Evolutionary conservation across 2,113 vertebrate species (phyloP).

Genomic region (Neodontobutis hainanensis): DNA sequence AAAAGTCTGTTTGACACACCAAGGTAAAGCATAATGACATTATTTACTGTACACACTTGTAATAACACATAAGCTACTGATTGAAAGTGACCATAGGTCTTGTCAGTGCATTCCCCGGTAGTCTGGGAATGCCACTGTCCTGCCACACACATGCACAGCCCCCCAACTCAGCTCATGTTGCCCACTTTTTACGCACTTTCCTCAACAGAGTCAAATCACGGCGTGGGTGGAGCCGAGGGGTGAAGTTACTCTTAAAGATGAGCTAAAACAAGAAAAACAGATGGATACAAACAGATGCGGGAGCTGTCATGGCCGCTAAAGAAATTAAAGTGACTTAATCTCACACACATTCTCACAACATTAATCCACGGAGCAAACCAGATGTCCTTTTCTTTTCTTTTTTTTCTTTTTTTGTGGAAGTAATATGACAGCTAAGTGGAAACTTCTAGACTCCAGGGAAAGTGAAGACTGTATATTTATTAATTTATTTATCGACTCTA

Average conservation of each 20-base stretch:
- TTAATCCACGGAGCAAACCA: slow-evolving; percentile 61
- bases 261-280: slow-evolving; percentile 61
- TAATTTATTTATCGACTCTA: slow-evolving; percentile 6
- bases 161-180: background rate
- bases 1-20: too few relatives aligned
- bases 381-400: slow-evolving; percentile 38
- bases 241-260: slow-evolving; percentile 41
- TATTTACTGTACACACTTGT: background rate
- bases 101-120: background rate
- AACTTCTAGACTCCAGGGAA: slow-evolving; percentile 55
- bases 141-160: too few relatives aligned
- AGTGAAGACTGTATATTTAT: slow-evolving; percentile 19
- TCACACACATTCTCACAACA: slow-evolving; percentile 51
- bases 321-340: slow-evolving; percentile 67
- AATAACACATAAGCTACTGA: background rate
- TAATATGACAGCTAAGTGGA: slow-evolving; percentile 25
- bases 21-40: too few relatives aligned
- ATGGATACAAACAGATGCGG: slow-evolving; percentile 71
- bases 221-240: background rate
- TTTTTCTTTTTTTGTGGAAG: slow-evolving; percentile 25
- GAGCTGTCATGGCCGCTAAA: slow-evolving; percentile 63
- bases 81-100: background rate
- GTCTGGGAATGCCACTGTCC: slow-evolving; percentile 3
- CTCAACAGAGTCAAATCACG: background rate
- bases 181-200: slow-evolving; percentile 1